A percentile compares a stretch with the other conserved stretches of the same genome.
These are phyloP conservation scores for Dascyllus trimaculatus DNA, from an alignment of 2,113 vertebrate species.

Conservation along the genomic window DNA sequence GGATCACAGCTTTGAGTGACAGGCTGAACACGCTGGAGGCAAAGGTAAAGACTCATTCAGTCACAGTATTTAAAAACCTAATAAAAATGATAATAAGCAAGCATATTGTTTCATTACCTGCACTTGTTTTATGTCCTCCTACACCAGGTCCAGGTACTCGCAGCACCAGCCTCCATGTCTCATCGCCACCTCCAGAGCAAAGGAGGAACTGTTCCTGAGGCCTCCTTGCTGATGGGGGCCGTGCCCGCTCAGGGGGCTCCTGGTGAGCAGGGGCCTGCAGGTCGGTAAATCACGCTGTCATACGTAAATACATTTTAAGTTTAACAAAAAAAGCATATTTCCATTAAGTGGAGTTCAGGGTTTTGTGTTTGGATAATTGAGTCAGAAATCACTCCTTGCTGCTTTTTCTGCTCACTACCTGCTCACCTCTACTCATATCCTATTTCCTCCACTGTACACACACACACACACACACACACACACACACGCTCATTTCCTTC, in stretches of 20 bases:
- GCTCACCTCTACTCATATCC: conserved; percentile 58
- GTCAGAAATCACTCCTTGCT: conserved; percentile 38
- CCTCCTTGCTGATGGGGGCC: conserved; percentile 84
- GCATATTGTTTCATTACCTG: background rate
- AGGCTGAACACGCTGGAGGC: conserved; percentile 88
- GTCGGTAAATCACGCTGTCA: conserved; percentile 65
- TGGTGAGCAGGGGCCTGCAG: conserved; percentile 85
- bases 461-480: conserved; percentile 28
- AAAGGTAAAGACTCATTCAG: conserved; percentile 83
- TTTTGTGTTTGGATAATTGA: conserved; percentile 43
- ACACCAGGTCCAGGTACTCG: conserved; percentile 88
- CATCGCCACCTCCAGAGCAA: conserved; percentile 62
- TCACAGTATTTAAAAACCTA: background rate
- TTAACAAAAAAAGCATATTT: conserved; percentile 12
- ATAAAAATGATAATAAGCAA: background rate
- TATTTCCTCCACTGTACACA: conserved; percentile 52
- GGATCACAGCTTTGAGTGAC: conserved; percentile 86
- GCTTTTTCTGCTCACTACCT: conserved; percentile 44
- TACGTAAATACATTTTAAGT: background rate
- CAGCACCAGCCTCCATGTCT: conserved; percentile 60
- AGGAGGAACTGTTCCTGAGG: conserved; percentile 57
- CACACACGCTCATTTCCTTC: conserved; percentile 60
- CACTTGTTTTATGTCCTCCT: conserved; percentile 26
- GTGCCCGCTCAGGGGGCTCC: conserved; percentile 85
- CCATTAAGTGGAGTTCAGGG: background rate